phyloP scores from a whole-genome alignment of 2,888 invertebrate species.

The Willowsia nigromaculata region DNA sequence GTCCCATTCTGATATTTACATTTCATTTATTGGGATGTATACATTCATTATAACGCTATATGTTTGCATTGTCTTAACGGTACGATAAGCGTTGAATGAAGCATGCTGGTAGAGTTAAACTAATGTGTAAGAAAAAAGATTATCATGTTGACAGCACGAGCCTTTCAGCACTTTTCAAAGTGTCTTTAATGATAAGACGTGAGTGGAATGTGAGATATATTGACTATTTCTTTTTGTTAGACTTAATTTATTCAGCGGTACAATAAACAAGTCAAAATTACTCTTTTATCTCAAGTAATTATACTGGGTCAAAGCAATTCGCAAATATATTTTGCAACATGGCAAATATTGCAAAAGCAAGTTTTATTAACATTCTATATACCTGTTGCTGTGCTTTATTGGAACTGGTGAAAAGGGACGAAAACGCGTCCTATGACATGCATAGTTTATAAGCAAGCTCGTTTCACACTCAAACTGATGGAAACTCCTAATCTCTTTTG shows the following conservation, averaged over 20 bases:
- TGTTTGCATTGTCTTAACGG: conserved; percentile 2
- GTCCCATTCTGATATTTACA: conserved; percentile 1
- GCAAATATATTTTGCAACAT: conserved; percentile 12
- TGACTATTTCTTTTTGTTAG: neutral
- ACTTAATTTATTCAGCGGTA: conserved; percentile 12
- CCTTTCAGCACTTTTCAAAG: conserved; percentile 55
- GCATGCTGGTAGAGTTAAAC: neutral
- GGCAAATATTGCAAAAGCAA: neutral
- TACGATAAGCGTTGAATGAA: neutral
- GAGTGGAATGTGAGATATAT: neutral
- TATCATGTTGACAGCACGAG: conserved; percentile 62
- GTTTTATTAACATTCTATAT: neutral
- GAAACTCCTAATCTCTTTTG: too few relatives aligned
- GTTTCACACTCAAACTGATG: too few relatives aligned
- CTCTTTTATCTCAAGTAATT: conserved; percentile 16
- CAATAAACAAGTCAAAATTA: conserved; percentile 45
- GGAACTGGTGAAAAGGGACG: neutral
- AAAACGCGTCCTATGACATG: too few relatives aligned
- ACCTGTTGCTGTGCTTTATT: conserved; percentile 33
- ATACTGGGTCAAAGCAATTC: conserved; percentile 28
- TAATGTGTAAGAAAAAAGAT: conserved; percentile 6
- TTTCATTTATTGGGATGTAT: conserved; percentile 16
- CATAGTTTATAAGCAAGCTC: too few relatives aligned
- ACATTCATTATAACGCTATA: conserved; percentile 27
- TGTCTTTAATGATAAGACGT: conserved; percentile 28